Base-by-base conservation (phyloP, 2,113 vertebrate genomes). In the Taxidea taxus region DNA sequence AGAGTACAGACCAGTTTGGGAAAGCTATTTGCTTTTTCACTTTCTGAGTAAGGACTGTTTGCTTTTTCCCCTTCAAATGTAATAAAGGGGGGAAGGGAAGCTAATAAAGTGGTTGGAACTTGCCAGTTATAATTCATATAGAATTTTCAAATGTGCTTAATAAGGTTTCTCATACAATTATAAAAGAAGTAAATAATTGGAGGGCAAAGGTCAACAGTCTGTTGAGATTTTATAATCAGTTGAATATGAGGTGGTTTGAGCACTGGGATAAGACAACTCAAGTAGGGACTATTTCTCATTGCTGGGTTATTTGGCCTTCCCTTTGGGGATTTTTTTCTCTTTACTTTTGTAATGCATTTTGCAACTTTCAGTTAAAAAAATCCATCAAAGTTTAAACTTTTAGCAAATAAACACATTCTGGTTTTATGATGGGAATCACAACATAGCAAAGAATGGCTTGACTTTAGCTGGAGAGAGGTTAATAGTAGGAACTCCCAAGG, bases 91-190 rank as follows among this genome's bases (percentile, higher is more conserved):
- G 68, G 39, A 82, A 47, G 7, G 66, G 87, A 83, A 93, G 56
- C 56, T 93, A 97, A 96, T 96, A 88, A 97, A 96, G 77, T 92
- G 70, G 77, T 93, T 94, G 37, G 74, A 81, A 93, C 42, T 78
- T 95, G 54, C 66, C 85, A 66, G 75, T 96, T 96, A 80, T 88
- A 96, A 95, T 96, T 98, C 85, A 91, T 60, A 49, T 18, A 88
- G 97, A 96, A 95, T 97, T 96, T 97, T 96, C 85, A 97, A 94
- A 90, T 95, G 39, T 97, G 42, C 94, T 96, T 94, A 97, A 44
- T 96, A 86, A 93, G 25, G 13, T 96, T 62, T 88, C 58, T 85
- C 25, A 86, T 96, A 58, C 15, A 37, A 95, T 92, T 96, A 68
- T 96, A 85, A 94, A 75, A 87, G 56, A 96, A 95, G 94, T 95